Evolutionary conservation across 2,888 invertebrate genomes (phyloP), one percentile per base, ranked within the genome.

Genomic region (Balanococcus diminutus): DNA sequence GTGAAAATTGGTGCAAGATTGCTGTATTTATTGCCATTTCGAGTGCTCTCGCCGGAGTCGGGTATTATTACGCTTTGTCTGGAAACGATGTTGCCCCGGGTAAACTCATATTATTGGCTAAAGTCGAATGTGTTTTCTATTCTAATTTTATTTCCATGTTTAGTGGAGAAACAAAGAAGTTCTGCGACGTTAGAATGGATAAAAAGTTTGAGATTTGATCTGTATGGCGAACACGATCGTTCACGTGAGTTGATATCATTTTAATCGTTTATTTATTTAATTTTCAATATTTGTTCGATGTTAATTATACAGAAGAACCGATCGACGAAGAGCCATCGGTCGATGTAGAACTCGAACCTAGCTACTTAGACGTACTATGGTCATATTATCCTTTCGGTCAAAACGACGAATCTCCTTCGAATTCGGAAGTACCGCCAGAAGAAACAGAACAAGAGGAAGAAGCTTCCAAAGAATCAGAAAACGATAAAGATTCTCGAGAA

Each of bases 341-440:
- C 36, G 75, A 79, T 19, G 11, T 9, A 11, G 8, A 79, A 36
- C 2, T 8, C 8, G 32, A 79, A 79, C 3, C 36, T 28, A 79
- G 75, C 19, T 79, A 79, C 22, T 36, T 79, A 36, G 75, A 79
- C 22, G 19, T 79, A 19, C 19, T 79, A 36, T 79, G 75, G 75
- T n/a, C 31, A 9, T 79, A 19, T 8, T 79, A 79, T 79, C 75
- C 75, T 79, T 79, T 79, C 9, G 36, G 75, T 36, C 28, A 31
- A 8, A 32, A 36, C 2, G 75, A 79, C 16, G 31, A 16, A 72
- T 16, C 16, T 19, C 75, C 28, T 36, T 1, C 82, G n/a, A n/a
- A n/a, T 82, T 19, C 31, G 19, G 82, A 82, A 46, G 51, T 16
- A 25, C 3, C 82, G 9, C 0, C 28, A 14, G 31, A 72, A 31